Percentiles rank a stretch among this genome's conserved stretches.
phyloP scores from a whole-genome alignment of 2,113 vertebrate species.

The Vidua macroura region DNA sequence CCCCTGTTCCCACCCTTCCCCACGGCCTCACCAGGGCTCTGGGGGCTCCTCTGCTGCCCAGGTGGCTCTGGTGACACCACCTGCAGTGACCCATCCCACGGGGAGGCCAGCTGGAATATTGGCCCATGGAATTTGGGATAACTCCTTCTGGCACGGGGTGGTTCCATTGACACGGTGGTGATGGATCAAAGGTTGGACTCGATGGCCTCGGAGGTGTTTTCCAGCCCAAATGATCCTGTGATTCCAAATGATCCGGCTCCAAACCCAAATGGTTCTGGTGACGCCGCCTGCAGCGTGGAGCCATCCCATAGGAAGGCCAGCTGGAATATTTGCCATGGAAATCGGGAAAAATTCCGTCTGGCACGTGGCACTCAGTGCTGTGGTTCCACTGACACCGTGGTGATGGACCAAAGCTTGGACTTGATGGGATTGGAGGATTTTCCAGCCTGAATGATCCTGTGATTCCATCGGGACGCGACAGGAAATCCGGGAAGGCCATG shows the following conservation, averaged over 20 bases:
- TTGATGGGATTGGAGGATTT: neutral
- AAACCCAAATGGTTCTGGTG: neutral
- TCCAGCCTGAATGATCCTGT: neutral
- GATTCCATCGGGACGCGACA: fast-evolving
- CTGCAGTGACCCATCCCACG: neutral
- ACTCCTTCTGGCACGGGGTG: neutral
- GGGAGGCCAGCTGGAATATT: neutral
- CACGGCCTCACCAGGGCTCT: neutral
- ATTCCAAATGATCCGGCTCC: fast-evolving
- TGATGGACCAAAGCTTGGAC: neutral
- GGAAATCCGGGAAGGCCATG: fast-evolving
- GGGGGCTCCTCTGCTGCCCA: neutral
- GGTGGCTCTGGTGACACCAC: neutral
- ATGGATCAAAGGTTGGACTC: neutral
- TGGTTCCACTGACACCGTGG: neutral
- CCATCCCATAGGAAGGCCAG: neutral
- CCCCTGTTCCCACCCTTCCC: neutral
- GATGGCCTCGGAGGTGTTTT: neutral
- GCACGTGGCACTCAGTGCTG: no score
- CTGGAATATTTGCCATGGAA: neutral
- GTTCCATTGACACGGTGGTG: neutral
- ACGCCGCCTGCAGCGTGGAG: neutral
- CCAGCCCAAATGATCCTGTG: neutral
- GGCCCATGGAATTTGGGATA: neutral
- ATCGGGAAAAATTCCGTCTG: neutral